Conservation (phyloP, 2,113 vertebrate species). For the Hymenochirus boettgeri region DNA sequence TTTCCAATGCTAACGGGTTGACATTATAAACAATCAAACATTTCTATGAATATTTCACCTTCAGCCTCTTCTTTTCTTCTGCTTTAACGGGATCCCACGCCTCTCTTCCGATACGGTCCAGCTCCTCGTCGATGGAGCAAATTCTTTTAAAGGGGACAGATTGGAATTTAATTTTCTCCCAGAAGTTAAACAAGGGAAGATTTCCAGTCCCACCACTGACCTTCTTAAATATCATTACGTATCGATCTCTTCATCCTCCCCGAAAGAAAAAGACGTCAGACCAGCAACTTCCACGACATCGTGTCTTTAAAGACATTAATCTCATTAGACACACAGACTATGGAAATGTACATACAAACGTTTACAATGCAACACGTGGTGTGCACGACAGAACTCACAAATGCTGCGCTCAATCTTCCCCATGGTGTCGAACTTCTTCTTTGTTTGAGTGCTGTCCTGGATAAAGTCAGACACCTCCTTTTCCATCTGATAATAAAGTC, state of each 20-base stretch:
- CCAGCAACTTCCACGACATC: slow-evolving; percentile 87
- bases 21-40: no score
- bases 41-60: no score
- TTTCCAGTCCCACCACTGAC: slow-evolving; percentile 46
- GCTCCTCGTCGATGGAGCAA: slow-evolving; percentile 85
- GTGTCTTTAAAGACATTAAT: slow-evolving; percentile 57
- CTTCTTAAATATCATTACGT: slow-evolving; percentile 93
- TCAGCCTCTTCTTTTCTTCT: slow-evolving; percentile 71
- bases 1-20: no score
- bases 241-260: slow-evolving; percentile 83
- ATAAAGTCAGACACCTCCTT: slow-evolving; percentile 81
- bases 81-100: slow-evolving; percentile 81
- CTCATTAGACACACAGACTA: background rate
- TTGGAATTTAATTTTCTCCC: background rate
- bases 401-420: slow-evolving; percentile 87
- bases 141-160: slow-evolving; percentile 63
- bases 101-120: slow-evolving; percentile 82
- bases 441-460: slow-evolving; percentile 76
- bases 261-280: slow-evolving; percentile 82
- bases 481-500: slow-evolving; percentile 71
- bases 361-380: background rate
- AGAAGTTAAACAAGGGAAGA: background rate
- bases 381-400: slow-evolving; percentile 59
- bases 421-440: slow-evolving; percentile 81
- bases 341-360: background rate